phyloP scores from a whole-genome alignment of 2,797 vertebrate species.

The Lepilemur ruficaudatus region DNA sequence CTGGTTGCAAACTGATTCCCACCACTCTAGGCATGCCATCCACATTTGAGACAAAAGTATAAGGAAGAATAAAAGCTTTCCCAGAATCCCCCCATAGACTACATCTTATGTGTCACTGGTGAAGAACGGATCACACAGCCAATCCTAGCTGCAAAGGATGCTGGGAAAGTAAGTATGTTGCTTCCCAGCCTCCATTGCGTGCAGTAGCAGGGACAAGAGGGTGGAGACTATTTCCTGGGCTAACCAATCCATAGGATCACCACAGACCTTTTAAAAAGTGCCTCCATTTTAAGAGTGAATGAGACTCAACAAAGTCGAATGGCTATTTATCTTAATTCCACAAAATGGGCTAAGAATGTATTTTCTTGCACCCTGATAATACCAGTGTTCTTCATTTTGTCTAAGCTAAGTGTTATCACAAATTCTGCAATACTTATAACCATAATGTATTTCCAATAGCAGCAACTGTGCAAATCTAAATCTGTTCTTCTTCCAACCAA shows the following conservation, averaged over 20 bases:
- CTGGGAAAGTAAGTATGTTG: background rate
- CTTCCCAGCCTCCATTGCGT: background rate
- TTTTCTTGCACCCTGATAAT: background rate
- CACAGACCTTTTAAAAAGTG: background rate
- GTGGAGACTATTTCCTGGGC: background rate
- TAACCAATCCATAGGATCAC: background rate
- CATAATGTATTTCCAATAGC: background rate
- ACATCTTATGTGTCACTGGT: background rate
- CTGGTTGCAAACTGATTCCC: background rate
- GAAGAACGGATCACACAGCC: background rate
- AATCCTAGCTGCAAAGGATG: background rate
- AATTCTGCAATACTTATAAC: background rate
- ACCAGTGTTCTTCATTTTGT: background rate
- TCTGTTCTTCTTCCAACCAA: background rate
- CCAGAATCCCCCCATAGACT: background rate
- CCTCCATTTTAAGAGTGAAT: background rate
- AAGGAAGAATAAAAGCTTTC: background rate
- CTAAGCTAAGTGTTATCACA: background rate
- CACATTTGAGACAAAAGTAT: background rate
- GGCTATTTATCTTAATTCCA: background rate
- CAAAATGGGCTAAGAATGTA: background rate
- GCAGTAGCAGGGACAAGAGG: background rate
- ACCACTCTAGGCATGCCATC: background rate
- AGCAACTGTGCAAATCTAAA: constrained; percentile 31
- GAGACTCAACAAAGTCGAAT: background rate